Conservation (phyloP, 2,113 vertebrate genomes). For the Paramormyrops kingsleyae region DNA sequence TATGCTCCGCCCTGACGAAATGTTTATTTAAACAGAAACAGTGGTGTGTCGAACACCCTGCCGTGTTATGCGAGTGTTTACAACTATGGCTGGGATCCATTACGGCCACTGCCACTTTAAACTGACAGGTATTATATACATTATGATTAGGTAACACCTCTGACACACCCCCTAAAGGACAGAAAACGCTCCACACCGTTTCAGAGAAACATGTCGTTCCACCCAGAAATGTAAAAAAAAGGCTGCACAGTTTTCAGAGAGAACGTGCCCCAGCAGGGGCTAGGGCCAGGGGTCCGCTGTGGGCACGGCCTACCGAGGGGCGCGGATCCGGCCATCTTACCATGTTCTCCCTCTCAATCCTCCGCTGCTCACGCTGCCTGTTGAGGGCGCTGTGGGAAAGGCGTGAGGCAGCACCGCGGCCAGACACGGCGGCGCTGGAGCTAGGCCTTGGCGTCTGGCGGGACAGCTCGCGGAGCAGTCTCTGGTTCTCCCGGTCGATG, state of each 20-base stretch:
- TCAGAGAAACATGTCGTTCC: neutral
- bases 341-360: constrained; percentile 87
- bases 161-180: neutral
- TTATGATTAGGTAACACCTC: neutral
- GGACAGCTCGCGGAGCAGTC: constrained; percentile 75
- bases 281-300: neutral
- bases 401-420: constrained; percentile 36
- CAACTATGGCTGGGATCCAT: neutral
- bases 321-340: constrained; percentile 58
- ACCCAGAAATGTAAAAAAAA: neutral
- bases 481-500: constrained; percentile 87
- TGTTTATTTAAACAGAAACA: neutral
- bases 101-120: neutral
- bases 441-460: constrained; percentile 57
- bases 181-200: neutral
- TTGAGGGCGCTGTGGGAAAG: constrained; percentile 78
- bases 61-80: neutral
- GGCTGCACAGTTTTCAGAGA: neutral
- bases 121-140: neutral
- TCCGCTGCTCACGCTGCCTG: constrained; percentile 79
- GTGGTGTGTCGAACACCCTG: neutral
- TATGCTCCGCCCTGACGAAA: neutral
- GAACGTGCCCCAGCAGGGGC: neutral
- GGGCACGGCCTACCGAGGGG: neutral
- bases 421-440: constrained; percentile 21